Percentiles rank a stretch among this genome's conserved stretches.
phyloP scores from a whole-genome alignment of 2,113 vertebrate species.

The Cyanistes caeruleus region DNA sequence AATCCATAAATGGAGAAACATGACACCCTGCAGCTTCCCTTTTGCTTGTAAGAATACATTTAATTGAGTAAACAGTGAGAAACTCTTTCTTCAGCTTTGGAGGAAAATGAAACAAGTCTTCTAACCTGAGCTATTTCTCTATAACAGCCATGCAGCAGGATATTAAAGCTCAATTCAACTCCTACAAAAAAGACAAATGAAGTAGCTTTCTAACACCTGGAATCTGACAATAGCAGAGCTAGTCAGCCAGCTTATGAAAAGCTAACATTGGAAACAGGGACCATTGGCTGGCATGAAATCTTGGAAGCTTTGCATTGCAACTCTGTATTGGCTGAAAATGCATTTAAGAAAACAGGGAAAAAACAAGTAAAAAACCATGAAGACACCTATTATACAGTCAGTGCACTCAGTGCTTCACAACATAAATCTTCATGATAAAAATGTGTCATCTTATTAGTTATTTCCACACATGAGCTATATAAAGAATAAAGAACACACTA shows the following conservation, averaged over 20 bases:
- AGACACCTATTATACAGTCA: neutral
- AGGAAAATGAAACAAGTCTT: conserved; percentile 30
- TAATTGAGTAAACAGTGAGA: conserved; percentile 2
- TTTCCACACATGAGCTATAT: neutral
- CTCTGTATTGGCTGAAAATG: neutral
- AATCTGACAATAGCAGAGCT: neutral
- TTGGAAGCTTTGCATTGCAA: neutral
- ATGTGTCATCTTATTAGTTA: neutral
- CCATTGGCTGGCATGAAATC: neutral
- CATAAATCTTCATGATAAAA: neutral
- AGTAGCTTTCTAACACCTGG: neutral
- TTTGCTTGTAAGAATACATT: neutral
- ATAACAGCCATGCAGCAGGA: neutral
- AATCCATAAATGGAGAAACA: conserved; percentile 24
- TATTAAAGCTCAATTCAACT: neutral
- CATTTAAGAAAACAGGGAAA: neutral
- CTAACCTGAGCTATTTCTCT: neutral
- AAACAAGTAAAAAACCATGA: neutral
- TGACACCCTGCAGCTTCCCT: neutral
- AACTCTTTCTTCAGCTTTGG: conserved; percentile 9
- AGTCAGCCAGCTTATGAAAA: neutral
- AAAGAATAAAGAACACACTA: neutral
- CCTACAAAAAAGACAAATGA: conserved; percentile 18
- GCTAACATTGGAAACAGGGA: neutral
- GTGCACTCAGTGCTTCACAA: neutral